Evolutionary conservation across 1,140 invertebrate genomes (phyloP), one percentile per base, ranked within the genome.

Genomic region (Drosophila leontia): DNA sequence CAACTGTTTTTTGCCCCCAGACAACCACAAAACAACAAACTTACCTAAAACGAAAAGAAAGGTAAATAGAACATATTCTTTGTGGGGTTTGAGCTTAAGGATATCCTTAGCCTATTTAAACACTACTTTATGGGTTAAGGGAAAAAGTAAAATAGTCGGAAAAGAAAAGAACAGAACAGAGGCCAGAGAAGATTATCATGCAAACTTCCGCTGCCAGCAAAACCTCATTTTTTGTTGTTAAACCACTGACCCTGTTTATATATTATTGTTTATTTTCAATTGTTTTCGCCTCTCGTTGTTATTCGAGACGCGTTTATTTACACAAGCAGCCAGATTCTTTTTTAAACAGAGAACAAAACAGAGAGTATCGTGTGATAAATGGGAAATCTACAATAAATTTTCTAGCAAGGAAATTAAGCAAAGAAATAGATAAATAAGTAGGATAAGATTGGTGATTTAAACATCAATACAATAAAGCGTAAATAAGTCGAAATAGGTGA

Each of bases 21-120:
- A 61, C 69, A 82, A 82, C 76, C 76, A 74, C 65, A 78, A 55
- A 75, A 79, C 63, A 81, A 86, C 34, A 77, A 83, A 87, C 80
- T 90, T 90, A 84, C 85, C 84, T 88, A 84, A 84, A 88, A 88
- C 47, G 84, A 87, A 53, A 84, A 53, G 55, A 57, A 55, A 56
- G 51, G 23, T 48, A 15, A 68, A 64, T 55, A 68, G 62, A 53
- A 77, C 50, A 51, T 62, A 34, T 74, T 75, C 60, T 60, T 48
- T 51, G 34, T 60, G 34, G 8, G 42, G 3, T 51, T 26, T 44
- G 3, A 42, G 57, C 12, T 15, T 47, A 62, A 62, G 44, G 57
- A 69, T 65, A 65, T 75, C 50, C 61, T 64, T 65, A 78, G 34
- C 19, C 23, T 80, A 72, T 57, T 75, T 65, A 32, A 39, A 57